These are phyloP conservation scores for Drosophila busckii DNA, from an alignment of 1,140 invertebrate genomes.

Conservation along the genomic window DNA sequence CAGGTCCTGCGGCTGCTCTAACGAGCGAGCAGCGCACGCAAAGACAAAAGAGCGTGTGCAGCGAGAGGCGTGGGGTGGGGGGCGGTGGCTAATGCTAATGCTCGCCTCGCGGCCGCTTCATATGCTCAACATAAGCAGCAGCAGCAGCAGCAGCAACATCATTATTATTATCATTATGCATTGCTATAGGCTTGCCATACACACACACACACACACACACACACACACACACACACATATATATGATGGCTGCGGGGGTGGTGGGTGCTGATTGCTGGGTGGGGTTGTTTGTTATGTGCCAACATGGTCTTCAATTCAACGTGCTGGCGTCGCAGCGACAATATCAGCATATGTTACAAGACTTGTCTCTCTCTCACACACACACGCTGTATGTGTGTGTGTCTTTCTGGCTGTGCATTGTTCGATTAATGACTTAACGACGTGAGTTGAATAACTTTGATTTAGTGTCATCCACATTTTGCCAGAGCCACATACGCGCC, in stretches of 20 bases:
- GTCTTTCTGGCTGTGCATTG: conserved; percentile 49
- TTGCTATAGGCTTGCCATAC: too few relatives aligned
- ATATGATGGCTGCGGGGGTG: background rate
- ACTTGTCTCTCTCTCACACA: too few relatives aligned
- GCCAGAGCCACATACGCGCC: conserved; percentile 37
- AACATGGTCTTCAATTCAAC: conserved; percentile 70
- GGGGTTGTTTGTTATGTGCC: conserved; percentile 60
- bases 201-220: too few relatives aligned
- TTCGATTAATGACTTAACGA: conserved; percentile 77
- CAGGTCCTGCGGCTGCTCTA: too few relatives aligned
- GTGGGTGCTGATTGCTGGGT: too few relatives aligned
- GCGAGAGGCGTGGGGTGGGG: background rate
- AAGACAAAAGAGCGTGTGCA: too few relatives aligned
- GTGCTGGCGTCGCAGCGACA: conserved; percentile 47
- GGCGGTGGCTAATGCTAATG: background rate
- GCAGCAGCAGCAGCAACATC: conserved; percentile 39
- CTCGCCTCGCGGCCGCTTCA: conserved; percentile 36
- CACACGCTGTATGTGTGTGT: conserved; percentile 7
- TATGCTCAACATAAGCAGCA: too few relatives aligned
- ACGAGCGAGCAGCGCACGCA: too few relatives aligned
- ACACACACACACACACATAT: too few relatives aligned
- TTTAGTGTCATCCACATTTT: conserved; percentile 74
- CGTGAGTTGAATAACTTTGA: conserved; percentile 75
- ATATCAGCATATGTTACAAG: conserved; percentile 67
- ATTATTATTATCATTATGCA: conserved; percentile 34